phyloP scores from a whole-genome alignment of 2,888 invertebrate species.

The Mesopsocus fuscifrons region DNA sequence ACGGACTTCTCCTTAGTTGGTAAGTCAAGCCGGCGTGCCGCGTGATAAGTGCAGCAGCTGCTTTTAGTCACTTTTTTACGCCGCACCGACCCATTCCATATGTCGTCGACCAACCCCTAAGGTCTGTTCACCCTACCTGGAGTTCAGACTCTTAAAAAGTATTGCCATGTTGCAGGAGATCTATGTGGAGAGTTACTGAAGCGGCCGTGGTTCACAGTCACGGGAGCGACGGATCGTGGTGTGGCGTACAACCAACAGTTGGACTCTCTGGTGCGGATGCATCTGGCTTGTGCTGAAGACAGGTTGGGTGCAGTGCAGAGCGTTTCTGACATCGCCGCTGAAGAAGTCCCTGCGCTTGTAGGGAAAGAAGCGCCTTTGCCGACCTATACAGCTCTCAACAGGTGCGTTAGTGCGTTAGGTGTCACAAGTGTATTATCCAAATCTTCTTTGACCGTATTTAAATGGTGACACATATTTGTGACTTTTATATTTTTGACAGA shows the following conservation, averaged over 20 bases:
- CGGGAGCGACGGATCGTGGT: conserved; percentile 43
- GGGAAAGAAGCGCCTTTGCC: conserved; percentile 35
- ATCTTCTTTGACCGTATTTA: no score
- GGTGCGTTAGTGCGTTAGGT: conserved; percentile 20
- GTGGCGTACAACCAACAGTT: conserved; percentile 40
- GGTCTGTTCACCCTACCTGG: no score
- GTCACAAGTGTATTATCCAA: neutral
- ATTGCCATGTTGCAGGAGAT: conserved; percentile 20
- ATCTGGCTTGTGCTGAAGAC: conserved; percentile 35
- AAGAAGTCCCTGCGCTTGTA: conserved; percentile 35
- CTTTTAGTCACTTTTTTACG: no score
- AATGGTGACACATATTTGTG: no score
- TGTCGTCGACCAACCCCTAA: no score
- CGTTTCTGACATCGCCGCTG: conserved; percentile 33
- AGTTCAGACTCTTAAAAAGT: no score
- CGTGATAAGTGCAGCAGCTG: no score
- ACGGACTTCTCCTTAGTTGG: no score
- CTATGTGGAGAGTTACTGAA: conserved; percentile 36
- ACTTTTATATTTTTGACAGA: conserved; percentile 18
- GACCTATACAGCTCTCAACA: conserved; percentile 43
- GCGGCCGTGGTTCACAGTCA: conserved; percentile 45
- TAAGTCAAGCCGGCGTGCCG: no score
- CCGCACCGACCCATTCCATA: no score
- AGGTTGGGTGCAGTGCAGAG: conserved; percentile 17
- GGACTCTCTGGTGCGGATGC: conserved; percentile 42